Conservation (phyloP, 2,888 invertebrate species). For the Penaeus monodon region DNA sequence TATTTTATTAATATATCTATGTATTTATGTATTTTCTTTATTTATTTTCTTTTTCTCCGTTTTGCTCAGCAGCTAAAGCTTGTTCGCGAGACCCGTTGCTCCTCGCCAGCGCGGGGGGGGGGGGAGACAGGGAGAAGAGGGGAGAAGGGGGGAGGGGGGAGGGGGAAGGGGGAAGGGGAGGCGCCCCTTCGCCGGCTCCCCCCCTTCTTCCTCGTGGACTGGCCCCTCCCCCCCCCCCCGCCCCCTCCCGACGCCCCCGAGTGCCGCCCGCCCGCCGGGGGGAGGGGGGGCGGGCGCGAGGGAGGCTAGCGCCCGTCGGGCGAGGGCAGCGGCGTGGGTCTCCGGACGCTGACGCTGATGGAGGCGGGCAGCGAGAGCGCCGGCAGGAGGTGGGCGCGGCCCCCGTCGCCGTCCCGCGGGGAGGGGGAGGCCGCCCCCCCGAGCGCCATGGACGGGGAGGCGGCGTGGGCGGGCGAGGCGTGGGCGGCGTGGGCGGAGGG, state of each 20-base stretch:
- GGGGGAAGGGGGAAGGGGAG: no score
- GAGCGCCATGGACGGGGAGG: background rate
- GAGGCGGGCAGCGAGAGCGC: constrained; percentile 43
- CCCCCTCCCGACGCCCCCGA: background rate
- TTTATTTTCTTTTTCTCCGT: no score
- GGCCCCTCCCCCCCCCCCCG: no score
- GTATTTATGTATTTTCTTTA: no score
- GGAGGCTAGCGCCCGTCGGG: constrained; percentile 35
- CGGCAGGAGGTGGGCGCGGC: constrained; percentile 13
- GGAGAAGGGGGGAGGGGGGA: no score
- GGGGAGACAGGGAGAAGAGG: no score
- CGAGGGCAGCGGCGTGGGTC: constrained; percentile 37
- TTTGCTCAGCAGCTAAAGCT: no score
- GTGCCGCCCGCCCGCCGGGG: background rate
- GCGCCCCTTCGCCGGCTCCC: no score
- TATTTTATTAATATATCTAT: no score
- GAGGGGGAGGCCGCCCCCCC: background rate
- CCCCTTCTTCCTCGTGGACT: no score
- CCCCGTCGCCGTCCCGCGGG: background rate
- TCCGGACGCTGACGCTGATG: constrained; percentile 47
- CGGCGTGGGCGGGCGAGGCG: background rate
- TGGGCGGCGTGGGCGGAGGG: constrained; percentile 5
- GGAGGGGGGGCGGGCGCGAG: background rate
- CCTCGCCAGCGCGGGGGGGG: no score
- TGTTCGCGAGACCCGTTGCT: no score